Conservation (phyloP, 2,888 invertebrate genomes). For the Lingula anatina region DNA sequence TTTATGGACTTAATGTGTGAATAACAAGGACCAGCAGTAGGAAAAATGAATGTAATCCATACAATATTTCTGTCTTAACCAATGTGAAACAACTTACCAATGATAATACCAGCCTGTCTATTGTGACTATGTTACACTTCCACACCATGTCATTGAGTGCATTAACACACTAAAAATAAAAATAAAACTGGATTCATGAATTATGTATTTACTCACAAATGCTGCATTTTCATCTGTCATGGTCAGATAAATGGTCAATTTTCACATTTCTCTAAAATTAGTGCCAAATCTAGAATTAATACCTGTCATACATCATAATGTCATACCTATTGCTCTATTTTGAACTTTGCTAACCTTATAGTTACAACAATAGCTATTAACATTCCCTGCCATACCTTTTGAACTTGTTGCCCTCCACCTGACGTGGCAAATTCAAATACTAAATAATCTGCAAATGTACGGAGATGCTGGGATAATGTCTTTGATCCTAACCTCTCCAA, state of each 20-base stretch:
- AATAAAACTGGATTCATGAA: too few relatives aligned
- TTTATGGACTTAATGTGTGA: too few relatives aligned
- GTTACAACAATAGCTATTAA: too few relatives aligned
- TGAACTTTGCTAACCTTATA: too few relatives aligned
- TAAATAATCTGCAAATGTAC: slow-evolving; percentile 91
- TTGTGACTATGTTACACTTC: slow-evolving; percentile 94
- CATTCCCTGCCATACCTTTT: slow-evolving; percentile 63
- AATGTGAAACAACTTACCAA: slow-evolving; percentile 68
- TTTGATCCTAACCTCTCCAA: slow-evolving; percentile 89
- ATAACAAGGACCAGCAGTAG: too few relatives aligned
- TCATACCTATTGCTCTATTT: too few relatives aligned
- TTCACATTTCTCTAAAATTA: too few relatives aligned
- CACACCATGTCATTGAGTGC: slow-evolving; percentile 95
- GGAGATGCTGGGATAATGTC: slow-evolving; percentile 81
- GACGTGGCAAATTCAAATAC: slow-evolving; percentile 81
- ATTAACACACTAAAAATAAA: slow-evolving; percentile 66
- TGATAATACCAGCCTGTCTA: slow-evolving; percentile 87
- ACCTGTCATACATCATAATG: too few relatives aligned
- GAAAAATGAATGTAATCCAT: too few relatives aligned
- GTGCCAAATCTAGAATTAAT: too few relatives aligned
- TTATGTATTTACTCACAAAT: not conserved
- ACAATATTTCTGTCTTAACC: too few relatives aligned
- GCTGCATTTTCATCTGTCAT: not conserved
- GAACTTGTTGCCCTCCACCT: slow-evolving; percentile 76
- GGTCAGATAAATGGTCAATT: not conserved